These are phyloP conservation scores for Lepus townsendii DNA, from an alignment of 2,797 vertebrate species.

Conservation along the genomic window DNA sequence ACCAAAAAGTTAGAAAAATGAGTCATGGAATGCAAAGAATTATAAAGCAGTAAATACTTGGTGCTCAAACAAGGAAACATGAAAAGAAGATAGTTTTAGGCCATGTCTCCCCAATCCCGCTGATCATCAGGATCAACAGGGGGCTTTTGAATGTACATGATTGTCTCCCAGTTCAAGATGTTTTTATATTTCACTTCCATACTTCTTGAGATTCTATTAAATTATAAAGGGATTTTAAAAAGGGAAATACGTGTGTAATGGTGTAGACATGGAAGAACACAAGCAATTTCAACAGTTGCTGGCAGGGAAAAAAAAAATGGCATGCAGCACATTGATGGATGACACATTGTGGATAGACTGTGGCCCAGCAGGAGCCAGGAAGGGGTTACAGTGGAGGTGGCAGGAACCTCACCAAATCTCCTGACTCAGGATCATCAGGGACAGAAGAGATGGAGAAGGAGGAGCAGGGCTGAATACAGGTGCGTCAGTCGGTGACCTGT, in stretches of 20 bases:
- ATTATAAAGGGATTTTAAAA: constrained; percentile 23
- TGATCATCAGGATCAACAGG: background rate
- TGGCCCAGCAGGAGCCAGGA: background rate
- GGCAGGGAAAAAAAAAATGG: background rate
- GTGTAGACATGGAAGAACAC: background rate
- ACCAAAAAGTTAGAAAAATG: background rate
- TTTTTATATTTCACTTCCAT: background rate
- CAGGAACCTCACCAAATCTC: background rate
- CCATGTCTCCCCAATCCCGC: background rate
- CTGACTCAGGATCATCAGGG: background rate
- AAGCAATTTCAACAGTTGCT: constrained; percentile 21
- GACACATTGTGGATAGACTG: background rate
- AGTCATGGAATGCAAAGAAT: background rate
- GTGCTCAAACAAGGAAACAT: background rate
- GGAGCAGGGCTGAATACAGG: background rate
- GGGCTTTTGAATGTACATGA: background rate
- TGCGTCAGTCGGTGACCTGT: background rate
- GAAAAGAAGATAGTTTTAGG: background rate
- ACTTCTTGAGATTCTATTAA: background rate
- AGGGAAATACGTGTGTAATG: background rate
- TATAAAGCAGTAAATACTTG: background rate
- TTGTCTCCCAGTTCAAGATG: constrained; percentile 17
- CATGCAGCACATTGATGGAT: background rate
- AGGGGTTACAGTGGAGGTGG: background rate
- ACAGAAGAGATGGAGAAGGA: background rate